Evolutionary conservation across 2,888 invertebrate species (phyloP).

Genomic region (Cosmopolites sordidus): DNA sequence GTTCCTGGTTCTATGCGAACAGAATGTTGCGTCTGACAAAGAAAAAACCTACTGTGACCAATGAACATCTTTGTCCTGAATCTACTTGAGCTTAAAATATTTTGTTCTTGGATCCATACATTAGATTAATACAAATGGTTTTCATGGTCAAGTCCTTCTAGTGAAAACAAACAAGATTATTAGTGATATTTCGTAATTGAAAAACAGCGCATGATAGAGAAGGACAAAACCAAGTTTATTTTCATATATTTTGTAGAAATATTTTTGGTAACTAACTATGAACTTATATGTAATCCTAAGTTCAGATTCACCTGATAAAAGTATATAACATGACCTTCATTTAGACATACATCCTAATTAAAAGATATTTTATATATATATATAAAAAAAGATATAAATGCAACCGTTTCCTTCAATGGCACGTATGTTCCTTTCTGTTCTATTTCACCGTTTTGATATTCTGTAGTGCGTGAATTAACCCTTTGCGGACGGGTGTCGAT

Average conservation of each 20-base stretch:
- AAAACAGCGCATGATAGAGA: too few relatives aligned
- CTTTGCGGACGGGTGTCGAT: too few relatives aligned
- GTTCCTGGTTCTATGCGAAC: neutral
- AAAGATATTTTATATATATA: slow-evolving; percentile 28
- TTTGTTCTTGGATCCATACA: slow-evolving; percentile 41
- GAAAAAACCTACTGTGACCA: slow-evolving; percentile 7
- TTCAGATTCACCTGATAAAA: slow-evolving; percentile 32
- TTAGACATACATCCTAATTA: slow-evolving; percentile 33
- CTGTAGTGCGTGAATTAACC: too few relatives aligned
- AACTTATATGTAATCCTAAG: slow-evolving; percentile 29
- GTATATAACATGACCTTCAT: slow-evolving; percentile 41
- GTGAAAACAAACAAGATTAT: too few relatives aligned
- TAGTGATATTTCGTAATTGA: too few relatives aligned
- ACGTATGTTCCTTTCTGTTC: too few relatives aligned
- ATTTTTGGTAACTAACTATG: slow-evolving; percentile 38
- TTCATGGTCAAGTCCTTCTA: too few relatives aligned
- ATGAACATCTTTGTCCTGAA: slow-evolving; percentile 14
- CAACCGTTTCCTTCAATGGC: slow-evolving; percentile 32
- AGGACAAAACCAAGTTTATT: too few relatives aligned
- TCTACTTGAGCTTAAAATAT: slow-evolving; percentile 44
- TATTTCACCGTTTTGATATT: too few relatives aligned
- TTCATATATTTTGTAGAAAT: slow-evolving; percentile 34
- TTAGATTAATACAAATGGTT: slow-evolving; percentile 32
- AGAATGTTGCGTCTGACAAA: slow-evolving; percentile 4
- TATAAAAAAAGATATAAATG: slow-evolving; percentile 39